Base-by-base conservation (phyloP, 1,140 invertebrate species). In the Vanessa atalanta region DNA sequence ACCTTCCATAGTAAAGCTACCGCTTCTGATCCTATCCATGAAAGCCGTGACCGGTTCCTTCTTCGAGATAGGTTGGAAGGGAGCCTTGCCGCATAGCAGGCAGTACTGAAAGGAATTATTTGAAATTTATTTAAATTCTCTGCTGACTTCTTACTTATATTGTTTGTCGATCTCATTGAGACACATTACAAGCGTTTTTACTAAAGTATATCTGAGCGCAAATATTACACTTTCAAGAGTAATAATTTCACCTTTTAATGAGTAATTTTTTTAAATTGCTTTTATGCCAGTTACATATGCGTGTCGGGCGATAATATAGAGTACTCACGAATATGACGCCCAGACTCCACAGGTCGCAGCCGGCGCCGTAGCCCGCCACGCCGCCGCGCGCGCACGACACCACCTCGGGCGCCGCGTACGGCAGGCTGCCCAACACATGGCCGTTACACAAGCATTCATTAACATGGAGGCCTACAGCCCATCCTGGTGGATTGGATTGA, bases 321-420 rank as follows among this genome's bases (percentile, higher is more conserved):
- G 37, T 72, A 91, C 91, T 87, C 43, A 93, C 91, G 37, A 98
- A 90, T 79, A 98, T 97, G 6, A 98, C 97, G 0, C 98, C 98
- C 0, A 98, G 91, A 88, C 97, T 98, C 98, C 98, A 99, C 37
- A 98, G 90, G 93, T 99, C 98, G 94, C 97, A 98, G 80, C 95
- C 96, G 88, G 98, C 96, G 83, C 97, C 96, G 90, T 99, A 99
- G 2, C 94, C 95, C 0, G 84, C 82, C 65, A 93, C 93, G 0
- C 71, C 55, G 20, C 82, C 74, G n/a, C 89, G 85, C 0, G 91
- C 93, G 73, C 88, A 87, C 12, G 94, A 94, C 1, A 99, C 91
- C 9, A 99, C 97, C 90, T 99, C 98, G 4, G 98, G 98, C 3
- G 98, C 98, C 7, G 97, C 98, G 93, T 98, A 99, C 73, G 97